phyloP scores from a whole-genome alignment of 2,888 invertebrate genomes.

The Gonocerus acuteangulatus region DNA sequence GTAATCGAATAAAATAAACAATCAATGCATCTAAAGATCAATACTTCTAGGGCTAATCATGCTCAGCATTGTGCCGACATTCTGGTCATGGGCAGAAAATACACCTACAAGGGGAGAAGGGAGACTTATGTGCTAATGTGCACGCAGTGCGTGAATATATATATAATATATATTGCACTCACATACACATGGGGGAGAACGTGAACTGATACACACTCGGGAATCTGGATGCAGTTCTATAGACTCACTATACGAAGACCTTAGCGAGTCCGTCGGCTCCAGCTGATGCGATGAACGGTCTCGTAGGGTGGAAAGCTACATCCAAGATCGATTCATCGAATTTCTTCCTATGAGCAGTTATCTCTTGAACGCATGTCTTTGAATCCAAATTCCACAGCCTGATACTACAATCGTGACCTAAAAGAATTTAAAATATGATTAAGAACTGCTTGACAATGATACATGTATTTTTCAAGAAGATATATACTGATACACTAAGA shows the following conservation, averaged over 20 bases:
- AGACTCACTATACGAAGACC: constrained; percentile 71
- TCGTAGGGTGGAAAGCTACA: constrained; percentile 97
- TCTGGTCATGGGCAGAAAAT: too few species aligned
- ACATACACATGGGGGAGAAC: background rate
- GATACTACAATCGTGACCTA: constrained; percentile 93
- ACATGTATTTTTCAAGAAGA: background rate
- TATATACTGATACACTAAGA: background rate
- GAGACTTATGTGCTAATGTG: too few species aligned
- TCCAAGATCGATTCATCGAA: constrained; percentile 98
- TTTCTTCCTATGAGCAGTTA: constrained; percentile 98
- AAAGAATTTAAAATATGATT: constrained; percentile 40
- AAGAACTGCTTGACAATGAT: constrained; percentile 37
- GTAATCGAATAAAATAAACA: too few species aligned
- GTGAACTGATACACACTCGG: background rate
- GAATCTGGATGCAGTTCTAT: background rate
- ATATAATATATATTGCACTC: background rate
- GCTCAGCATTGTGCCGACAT: too few species aligned
- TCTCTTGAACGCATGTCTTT: constrained; percentile 98
- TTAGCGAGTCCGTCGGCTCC: constrained; percentile 98
- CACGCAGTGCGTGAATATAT: background rate
- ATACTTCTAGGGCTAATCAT: too few species aligned
- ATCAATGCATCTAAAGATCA: too few species aligned
- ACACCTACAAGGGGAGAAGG: too few species aligned
- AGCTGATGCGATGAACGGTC: constrained; percentile 97
- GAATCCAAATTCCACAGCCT: constrained; percentile 98